Evolutionary conservation across 37 sponge, comb jelly and placozoan genomes (phyloP).

Genomic region (Tethya wilhelma): DNA sequence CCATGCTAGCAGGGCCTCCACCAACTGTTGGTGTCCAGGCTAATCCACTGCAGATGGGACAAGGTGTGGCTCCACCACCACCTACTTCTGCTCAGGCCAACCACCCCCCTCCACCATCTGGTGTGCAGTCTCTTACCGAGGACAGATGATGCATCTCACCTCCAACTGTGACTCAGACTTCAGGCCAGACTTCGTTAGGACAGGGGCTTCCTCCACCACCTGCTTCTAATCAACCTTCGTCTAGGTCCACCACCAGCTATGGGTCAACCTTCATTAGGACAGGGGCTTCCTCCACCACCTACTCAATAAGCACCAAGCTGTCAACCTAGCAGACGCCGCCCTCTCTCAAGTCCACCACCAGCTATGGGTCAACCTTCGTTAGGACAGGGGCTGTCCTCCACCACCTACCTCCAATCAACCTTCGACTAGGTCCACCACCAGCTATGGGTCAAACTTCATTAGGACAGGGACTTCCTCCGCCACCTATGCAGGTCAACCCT

Average conservation of each 20-base stretch:
- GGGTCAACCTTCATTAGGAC: constrained; percentile 13
- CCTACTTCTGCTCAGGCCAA: too few species aligned
- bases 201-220: neutral
- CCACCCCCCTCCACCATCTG: neutral
- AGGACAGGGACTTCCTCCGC: neutral
- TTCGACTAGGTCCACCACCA: constrained; percentile 2
- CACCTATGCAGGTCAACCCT: neutral
- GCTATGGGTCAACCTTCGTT: neutral
- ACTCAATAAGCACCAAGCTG: neutral
- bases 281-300: constrained; percentile 22
- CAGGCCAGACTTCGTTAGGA: neutral
- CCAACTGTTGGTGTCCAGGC: neutral
- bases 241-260: neutral
- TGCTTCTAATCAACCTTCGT: neutral
- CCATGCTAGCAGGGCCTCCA: neutral
- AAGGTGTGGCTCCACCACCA: constrained; percentile 12
- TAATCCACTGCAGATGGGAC: too few species aligned
- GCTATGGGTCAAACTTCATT: neutral
- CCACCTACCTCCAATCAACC: neutral
- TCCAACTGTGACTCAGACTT: neutral
- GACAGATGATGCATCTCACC: neutral
- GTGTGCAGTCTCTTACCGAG: neutral
- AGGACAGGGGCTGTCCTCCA: neutral
- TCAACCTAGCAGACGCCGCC: neutral
- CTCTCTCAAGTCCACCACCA: neutral